Conservation (phyloP, 2,113 vertebrate genomes). For the Vulpes lagopus region DNA sequence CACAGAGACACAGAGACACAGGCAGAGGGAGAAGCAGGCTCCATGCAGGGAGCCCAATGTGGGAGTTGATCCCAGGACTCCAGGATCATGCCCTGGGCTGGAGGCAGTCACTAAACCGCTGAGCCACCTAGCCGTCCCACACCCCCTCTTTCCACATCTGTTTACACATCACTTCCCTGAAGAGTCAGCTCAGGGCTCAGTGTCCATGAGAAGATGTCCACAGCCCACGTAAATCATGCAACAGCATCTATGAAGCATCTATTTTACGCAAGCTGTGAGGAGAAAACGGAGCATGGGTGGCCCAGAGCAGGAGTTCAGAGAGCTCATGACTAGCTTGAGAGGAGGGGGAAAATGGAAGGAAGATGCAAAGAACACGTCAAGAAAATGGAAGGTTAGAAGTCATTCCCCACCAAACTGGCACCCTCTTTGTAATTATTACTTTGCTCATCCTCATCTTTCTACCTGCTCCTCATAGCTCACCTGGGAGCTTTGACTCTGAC, state of each 20-base stretch:
- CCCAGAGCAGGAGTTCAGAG: neutral
- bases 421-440: fast-evolving
- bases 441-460: neutral
- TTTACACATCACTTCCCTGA: neutral
- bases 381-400: neutral
- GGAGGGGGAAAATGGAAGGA: neutral
- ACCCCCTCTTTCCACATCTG: neutral
- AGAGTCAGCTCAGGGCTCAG: neutral
- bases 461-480: fast-evolving
- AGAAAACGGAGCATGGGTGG: neutral
- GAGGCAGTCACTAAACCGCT: no score
- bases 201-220: neutral
- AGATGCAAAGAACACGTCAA: neutral
- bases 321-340: neutral
- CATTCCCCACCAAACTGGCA: neutral
- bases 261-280: neutral
- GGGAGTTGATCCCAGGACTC: no score
- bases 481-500: neutral
- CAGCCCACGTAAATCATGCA: neutral
- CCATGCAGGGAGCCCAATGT: no score
- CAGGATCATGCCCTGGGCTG: no score
- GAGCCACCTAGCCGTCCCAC: no score
- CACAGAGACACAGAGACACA: no score
- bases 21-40: no score
- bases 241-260: neutral